Evolutionary conservation across 2,113 vertebrate genomes (phyloP).

Genomic region (Xiphophorus couchianus): DNA sequence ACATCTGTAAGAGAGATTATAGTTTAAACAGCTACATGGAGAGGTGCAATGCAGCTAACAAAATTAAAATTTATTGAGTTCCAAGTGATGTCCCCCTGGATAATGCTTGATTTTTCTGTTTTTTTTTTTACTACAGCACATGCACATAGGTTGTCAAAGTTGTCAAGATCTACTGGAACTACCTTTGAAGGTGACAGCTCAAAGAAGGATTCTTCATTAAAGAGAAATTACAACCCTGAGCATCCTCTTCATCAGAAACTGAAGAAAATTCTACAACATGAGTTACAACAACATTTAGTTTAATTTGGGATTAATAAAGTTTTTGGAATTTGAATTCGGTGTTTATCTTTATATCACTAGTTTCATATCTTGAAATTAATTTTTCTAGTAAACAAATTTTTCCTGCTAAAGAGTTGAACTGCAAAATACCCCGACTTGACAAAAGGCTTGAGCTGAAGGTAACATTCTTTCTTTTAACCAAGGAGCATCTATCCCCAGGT

Average conservation of each 20-base stretch:
- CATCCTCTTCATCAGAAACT: too few species aligned
- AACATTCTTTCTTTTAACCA: too few species aligned
- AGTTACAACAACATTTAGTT: too few species aligned
- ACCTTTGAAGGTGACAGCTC: too few species aligned
- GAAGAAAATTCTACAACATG: too few species aligned
- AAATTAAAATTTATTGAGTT: background rate
- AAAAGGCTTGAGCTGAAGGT: background rate
- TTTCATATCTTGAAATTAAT: background rate
- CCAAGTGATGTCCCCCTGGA: background rate
- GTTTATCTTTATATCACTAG: background rate
- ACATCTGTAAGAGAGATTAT: background rate
- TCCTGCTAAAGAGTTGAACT: background rate
- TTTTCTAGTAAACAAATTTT: too few species aligned
- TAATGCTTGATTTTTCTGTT: background rate
- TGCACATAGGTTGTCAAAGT: too few species aligned
- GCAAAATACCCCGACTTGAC: background rate
- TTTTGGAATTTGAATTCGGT: background rate
- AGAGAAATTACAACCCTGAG: too few species aligned
- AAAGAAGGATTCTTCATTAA: too few species aligned
- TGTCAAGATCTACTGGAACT: too few species aligned
- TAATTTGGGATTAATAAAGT: too few species aligned
- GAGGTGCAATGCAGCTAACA: too few species aligned
- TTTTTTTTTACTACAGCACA: background rate
- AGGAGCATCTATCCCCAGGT: background rate
- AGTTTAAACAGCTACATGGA: background rate